Percentiles rank a stretch among this genome's conserved stretches.
phyloP scores from a whole-genome alignment of 2,797 vertebrate genomes.

The Simalia tracyae region DNA sequence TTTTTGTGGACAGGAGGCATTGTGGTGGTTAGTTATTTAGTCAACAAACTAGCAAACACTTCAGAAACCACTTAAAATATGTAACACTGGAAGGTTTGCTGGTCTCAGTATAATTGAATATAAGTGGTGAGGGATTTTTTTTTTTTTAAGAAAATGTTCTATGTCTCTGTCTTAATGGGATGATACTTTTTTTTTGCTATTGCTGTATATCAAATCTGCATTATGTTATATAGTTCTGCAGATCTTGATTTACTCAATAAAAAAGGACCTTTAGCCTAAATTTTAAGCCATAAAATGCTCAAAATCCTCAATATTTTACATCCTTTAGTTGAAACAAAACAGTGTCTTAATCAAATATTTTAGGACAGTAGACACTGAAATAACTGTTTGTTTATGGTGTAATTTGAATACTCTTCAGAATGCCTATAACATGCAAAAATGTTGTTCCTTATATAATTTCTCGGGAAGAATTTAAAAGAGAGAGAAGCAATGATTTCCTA shows the following conservation, averaged over 20 bases:
- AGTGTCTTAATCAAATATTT: constrained; percentile 77
- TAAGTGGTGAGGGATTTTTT: constrained; percentile 58
- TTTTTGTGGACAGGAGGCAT: neutral
- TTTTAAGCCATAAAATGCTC: constrained; percentile 67
- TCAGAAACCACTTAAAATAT: neutral
- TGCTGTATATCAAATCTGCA: constrained; percentile 69
- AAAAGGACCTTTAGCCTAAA: constrained; percentile 73
- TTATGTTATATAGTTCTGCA: constrained; percentile 71
- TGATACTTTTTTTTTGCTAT: constrained; percentile 66
- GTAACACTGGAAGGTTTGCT: constrained; percentile 25
- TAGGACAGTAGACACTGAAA: constrained; percentile 77
- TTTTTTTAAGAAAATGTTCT: constrained; percentile 57
- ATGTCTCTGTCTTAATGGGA: constrained; percentile 69
- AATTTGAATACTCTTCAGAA: constrained; percentile 80
- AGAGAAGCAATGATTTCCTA: constrained; percentile 79
- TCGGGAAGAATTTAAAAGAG: constrained; percentile 78
- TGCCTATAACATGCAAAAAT: constrained; percentile 76
- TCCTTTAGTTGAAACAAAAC: constrained; percentile 71
- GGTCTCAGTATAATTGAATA: constrained; percentile 68
- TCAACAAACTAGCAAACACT: constrained; percentile 28
- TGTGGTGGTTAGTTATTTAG: neutral
- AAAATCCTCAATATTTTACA: constrained; percentile 75
- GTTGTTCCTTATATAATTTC: constrained; percentile 79
- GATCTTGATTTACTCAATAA: constrained; percentile 77
- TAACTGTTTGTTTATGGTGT: constrained; percentile 78